A percentile compares a stretch with the other conserved stretches of the same genome.
Conservation (phyloP, 2,797 vertebrate genomes). For the Myoxocephalus aenaeus region DNA sequence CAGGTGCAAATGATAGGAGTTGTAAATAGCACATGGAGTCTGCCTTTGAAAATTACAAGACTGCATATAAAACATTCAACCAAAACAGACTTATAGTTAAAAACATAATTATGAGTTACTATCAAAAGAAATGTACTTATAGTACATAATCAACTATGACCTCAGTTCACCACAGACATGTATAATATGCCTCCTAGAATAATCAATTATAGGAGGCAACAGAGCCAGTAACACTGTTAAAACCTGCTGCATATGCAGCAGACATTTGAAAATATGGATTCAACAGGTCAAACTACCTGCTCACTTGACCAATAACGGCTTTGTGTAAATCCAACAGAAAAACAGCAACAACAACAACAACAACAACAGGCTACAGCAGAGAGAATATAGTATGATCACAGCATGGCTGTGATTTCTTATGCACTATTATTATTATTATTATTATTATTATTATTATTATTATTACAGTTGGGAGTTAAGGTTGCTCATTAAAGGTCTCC, state of each 20-base stretch:
- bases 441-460: background rate
- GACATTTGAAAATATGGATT: slow-evolving; percentile 25
- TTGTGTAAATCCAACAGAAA: slow-evolving; percentile 37
- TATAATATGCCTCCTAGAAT: background rate
- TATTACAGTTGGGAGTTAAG: background rate
- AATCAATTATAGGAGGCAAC: background rate
- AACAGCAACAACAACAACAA: slow-evolving; percentile 15
- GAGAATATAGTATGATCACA: background rate
- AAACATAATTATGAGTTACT: background rate
- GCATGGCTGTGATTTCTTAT: background rate
- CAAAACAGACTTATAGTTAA: background rate
- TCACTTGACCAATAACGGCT: slow-evolving; percentile 40
- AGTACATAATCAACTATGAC: background rate
- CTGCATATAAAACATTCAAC: background rate
- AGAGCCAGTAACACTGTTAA: background rate
- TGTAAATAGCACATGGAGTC: slow-evolving; percentile 12
- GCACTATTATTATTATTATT: background rate
- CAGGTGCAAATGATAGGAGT: slow-evolving; percentile 28
- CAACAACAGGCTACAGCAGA: background rate
- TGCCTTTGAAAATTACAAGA: background rate
- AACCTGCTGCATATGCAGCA: background rate
- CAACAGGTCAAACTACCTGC: slow-evolving; percentile 67
- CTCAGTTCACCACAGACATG: slow-evolving; percentile 16
- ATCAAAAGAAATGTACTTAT: background rate
- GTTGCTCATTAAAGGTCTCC: background rate